Evolutionary conservation across 2,797 vertebrate species (phyloP), one percentile per base, ranked within the genome.

Genomic region (Esox masquinongy): DNA sequence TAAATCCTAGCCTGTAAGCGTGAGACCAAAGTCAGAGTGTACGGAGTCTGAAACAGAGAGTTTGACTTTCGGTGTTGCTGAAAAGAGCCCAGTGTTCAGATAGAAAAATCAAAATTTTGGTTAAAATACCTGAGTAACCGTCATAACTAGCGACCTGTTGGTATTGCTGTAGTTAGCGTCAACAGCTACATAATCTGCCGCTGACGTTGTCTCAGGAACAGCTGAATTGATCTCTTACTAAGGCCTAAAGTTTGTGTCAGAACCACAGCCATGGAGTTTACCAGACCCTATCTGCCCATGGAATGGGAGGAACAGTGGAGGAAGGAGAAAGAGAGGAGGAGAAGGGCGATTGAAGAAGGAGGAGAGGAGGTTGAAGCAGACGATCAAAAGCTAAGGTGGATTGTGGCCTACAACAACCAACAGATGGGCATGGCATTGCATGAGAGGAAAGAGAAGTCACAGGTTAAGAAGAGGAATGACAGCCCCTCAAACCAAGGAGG

Each of bases 261-360:
- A 17, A 26, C 24, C 1, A 34, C 69, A 43, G 59, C 29, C 56
- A 93, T 94, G 92, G 93, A 91, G 75, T 82, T 90, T 8, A 84
- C 80, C 1, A 73, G 77, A 14, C 76, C 0, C 1, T 61, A 80
- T 70, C 75, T 93, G 53, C 91, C 92, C 11, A 74, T 76, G 80
- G 93, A 92, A 79, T 94, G 93, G 92, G 92, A 94, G 78, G 93
- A 94, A 51, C 82, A 77, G 64, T 94, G 94, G 94, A 90, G 89
- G 75, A 86, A 68, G 82, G 94, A 95, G 34, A 95, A 94, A 68
- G 93, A 94, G 70, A 81, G 64, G 75, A 86, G 88, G 71, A 93
- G 85, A 81, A 86, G 74, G 74, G 75, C 73, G 59, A 63, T 92
- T 0, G 87, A 92, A 75, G 92, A 93, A 72, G 89, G 92, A 34